Evolutionary conservation across 2,797 vertebrate species (phyloP), one percentile per base, ranked within the genome.

Genomic region (Synanceia verrucosa): DNA sequence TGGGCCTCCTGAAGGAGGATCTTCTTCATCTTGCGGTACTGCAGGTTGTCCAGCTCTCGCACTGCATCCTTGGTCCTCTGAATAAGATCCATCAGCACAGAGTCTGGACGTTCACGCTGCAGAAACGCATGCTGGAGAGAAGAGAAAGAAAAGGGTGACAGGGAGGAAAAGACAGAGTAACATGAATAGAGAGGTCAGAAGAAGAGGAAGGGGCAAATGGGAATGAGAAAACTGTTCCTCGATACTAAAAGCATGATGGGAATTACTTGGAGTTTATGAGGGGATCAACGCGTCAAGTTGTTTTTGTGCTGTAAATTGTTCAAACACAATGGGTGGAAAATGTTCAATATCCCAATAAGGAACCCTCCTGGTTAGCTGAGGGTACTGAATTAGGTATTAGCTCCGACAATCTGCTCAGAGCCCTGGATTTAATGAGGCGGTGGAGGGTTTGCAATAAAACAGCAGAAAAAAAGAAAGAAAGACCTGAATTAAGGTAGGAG

Each of bases 51-150:
- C 60, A 97, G 90, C 85, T 97, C 96, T 72, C 96, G 91, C 64
- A 97, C 96, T 0, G 98, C 98, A 83, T 99, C 97, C 91, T 99
- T 99, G 82, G 98, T 99, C 88, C 98, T 95, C 92, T 97, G 96
- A 85, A 99, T 99, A 59, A 99, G 94, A 91, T 99, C 98, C 93
- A 97, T 97, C 88, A 99, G 94, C 88, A 99, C 98, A 7, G 98
- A 97, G 86, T 97, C 97, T 0, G 97, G 97, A 61, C 98, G 95
- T 77, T 97, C 97, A 75, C 97, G 96, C 91, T 96, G 94, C 88
- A 98, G 95, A 91, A 99, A 99, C 64, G 97, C 97, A 86, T 99
- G 97, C 98, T 99, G 81, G 70, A 33, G 36, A 24, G 10, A 8
- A 7, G 21, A 4, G 39, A 41, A n/a, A n/a, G n/a, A n/a, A n/a